Percentiles rank a stretch among this genome's conserved stretches.
phyloP scores from a whole-genome alignment of 2,113 vertebrate genomes.

The Galemys pyrenaicus region DNA sequence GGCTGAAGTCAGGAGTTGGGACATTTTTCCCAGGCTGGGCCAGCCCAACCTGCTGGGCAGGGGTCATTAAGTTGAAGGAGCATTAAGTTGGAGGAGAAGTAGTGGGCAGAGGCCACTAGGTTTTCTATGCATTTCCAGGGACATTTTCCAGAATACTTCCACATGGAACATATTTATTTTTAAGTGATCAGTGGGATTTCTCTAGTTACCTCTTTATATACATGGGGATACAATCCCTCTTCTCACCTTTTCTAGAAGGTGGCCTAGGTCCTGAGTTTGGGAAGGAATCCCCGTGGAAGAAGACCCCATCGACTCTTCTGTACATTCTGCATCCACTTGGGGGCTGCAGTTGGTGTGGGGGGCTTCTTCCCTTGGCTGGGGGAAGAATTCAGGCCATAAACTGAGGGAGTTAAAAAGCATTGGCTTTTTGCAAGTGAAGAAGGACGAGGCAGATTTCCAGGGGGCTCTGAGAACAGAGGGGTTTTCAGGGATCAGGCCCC shows the following conservation, averaged over 20 bases:
- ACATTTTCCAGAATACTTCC: background rate
- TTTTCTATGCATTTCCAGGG: conserved; percentile 21
- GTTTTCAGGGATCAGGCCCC: background rate
- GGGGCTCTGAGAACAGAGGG: background rate
- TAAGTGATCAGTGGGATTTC: conserved; percentile 5
- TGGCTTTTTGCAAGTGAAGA: background rate
- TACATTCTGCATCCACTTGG: background rate
- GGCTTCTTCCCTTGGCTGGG: background rate
- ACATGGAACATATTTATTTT: conserved; percentile 44
- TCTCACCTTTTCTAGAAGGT: conserved; percentile 24
- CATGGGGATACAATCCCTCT: background rate
- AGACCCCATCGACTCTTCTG: background rate
- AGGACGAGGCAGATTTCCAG: background rate
- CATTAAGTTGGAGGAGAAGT: background rate
- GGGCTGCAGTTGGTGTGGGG: background rate
- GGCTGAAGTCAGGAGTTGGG: background rate
- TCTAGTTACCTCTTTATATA: background rate
- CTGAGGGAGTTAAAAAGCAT: background rate
- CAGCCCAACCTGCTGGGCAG: conserved; percentile 57
- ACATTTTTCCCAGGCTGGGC: conserved; percentile 35
- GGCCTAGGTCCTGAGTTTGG: background rate
- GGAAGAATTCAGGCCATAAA: background rate
- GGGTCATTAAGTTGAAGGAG: background rate
- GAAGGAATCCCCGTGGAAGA: background rate
- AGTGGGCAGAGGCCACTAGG: background rate